Base-by-base conservation (phyloP, 2,888 invertebrate species). In the Orchesellides sinensis region DNA sequence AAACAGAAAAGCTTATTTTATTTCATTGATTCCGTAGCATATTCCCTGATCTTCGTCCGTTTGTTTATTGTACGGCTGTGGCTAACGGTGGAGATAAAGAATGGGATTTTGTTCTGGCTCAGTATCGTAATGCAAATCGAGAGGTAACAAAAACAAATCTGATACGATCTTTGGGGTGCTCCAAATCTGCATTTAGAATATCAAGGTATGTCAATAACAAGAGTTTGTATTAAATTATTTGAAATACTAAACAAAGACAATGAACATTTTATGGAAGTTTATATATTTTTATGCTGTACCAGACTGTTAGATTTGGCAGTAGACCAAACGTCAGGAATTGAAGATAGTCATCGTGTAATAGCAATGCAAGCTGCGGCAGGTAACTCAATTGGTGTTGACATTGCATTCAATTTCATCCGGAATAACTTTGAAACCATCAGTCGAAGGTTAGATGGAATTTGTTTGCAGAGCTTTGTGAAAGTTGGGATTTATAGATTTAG, bases 361-460 rank as follows among this genome's bases (percentile, higher is more conserved):
- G 81, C 83, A 1, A 70, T 87, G 14, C 87, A 87, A 61, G 80
- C 85, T 8, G 86, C 85, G 1, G 86, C 84, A 23, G 86, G 83
- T 21, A 87, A 87, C 63, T 74, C 83, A 10, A 66, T 45, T 35
- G 87, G 86, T 19, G 61, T 72, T 12, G 72, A 83, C 14, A 5
- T 86, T 0, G 59, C 84, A 2, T 78, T 87, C 35, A 84, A 80
- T 59, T 84, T 83, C 52, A 63, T 87, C 17, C 59, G 82, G 45
- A 80, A 83, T 29, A 83, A 85, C 61, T 77, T 82, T 19, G 63
- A 68, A 0, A 73, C 73, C 0, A 73, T 87, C 49, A 21, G 72
- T 0, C 61, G 82, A 63, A 77, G 83, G 85, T 84, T 52, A 52
- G 1, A 61, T 52, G 10, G 52, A 17, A n/a, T n/a, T n/a, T n/a